Conservation (phyloP, 2,113 vertebrate genomes). For the Planiliza haematocheilus region DNA sequence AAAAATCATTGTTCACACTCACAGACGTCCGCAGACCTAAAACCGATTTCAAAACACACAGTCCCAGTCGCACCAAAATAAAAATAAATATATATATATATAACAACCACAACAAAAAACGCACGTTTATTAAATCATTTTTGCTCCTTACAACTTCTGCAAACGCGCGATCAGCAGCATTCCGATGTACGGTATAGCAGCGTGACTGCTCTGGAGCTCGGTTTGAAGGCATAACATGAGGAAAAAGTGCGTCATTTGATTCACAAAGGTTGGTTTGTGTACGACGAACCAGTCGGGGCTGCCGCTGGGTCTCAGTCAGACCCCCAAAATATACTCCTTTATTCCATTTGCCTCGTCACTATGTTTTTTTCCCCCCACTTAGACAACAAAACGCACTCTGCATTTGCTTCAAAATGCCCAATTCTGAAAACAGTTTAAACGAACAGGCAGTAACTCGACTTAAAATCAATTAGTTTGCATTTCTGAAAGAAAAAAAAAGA, state of each 20-base stretch:
- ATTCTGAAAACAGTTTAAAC: background rate
- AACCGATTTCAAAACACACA: no score
- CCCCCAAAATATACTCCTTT: conserved; percentile 33
- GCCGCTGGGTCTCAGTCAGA: conserved; percentile 52
- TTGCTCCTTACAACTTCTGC: conserved; percentile 51
- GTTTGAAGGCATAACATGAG: conserved; percentile 40
- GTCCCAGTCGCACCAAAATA: background rate
- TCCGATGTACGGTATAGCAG: conserved; percentile 12
- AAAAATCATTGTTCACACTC: background rate
- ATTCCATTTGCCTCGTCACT: conserved; percentile 32
- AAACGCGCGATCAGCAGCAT: conserved; percentile 34
- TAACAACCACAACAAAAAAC: background rate
- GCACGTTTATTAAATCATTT: background rate
- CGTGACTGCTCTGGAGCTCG: conserved; percentile 13
- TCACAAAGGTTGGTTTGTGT: conserved; percentile 73
- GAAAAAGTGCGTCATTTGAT: conserved; percentile 75
- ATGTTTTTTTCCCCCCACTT: conserved; percentile 7
- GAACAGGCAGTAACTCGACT: background rate
- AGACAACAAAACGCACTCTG: background rate
- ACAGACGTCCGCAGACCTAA: no score
- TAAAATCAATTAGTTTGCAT: conserved; percentile 51
- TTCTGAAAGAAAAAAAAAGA: conserved; percentile 12
- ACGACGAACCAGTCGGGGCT: conserved; percentile 39
- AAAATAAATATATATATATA: no score
- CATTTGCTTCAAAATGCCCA: conserved; percentile 2